Evolutionary conservation across 64 coral and sea anemone species (phyloP).

Genomic region (Exaiptasia diaphana): DNA sequence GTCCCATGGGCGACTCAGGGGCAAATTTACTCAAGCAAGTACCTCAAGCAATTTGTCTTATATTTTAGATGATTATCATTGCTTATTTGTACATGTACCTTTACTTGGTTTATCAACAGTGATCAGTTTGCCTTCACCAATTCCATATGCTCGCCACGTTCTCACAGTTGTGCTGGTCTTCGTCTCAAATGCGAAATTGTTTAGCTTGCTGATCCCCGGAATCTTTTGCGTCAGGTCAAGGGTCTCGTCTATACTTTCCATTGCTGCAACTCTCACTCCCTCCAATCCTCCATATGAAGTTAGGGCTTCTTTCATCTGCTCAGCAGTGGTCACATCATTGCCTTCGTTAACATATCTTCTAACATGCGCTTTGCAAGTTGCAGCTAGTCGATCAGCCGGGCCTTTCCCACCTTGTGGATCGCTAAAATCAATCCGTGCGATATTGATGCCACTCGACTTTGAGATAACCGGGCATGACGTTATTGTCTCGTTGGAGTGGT

Average conservation of each 20-base stretch:
- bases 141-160: too few relatives aligned
- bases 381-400: neutral
- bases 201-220: slow-evolving; percentile 42
- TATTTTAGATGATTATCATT: too few relatives aligned
- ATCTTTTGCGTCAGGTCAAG: slow-evolving; percentile 5
- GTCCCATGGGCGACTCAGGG: too few relatives aligned
- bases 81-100: too few relatives aligned
- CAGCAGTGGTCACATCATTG: neutral
- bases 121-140: too few relatives aligned
- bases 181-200: slow-evolving; percentile 47
- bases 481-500: slow-evolving; percentile 8
- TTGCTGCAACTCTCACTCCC: neutral
- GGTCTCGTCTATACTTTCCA: neutral
- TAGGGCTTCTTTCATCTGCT: neutral
- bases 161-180: too few relatives aligned
- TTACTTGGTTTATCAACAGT: too few relatives aligned
- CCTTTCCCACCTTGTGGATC: slow-evolving; percentile 33
- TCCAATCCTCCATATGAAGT: neutral
- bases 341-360: neutral
- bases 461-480: neutral
- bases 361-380: slow-evolving; percentile 1
- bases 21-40: too few relatives aligned
- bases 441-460: neutral
- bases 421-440: neutral
- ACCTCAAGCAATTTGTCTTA: too few relatives aligned